Evolutionary conservation across 1,140 invertebrate species (phyloP).

Genomic region (Brachionus rubens): DNA sequence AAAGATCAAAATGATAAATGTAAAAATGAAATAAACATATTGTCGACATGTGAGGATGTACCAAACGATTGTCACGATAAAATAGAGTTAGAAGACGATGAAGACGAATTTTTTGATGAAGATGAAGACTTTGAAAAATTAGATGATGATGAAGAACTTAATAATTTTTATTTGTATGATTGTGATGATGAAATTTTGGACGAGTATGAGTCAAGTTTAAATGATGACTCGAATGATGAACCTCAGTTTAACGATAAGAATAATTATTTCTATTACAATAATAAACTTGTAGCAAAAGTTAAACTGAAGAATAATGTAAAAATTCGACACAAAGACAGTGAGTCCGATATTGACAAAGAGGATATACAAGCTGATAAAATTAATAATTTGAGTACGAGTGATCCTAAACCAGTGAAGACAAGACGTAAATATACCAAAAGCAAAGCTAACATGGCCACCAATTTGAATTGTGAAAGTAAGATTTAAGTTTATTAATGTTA

Average conservation of each 20-base stretch:
- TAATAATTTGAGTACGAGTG: not conserved
- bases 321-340: not conserved
- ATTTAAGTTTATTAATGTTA: not conserved
- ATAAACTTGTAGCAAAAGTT: conserved; percentile 3
- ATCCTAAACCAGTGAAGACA: not conserved
- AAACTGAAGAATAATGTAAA: conserved; percentile 12
- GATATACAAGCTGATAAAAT: conserved; percentile 16
- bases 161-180: not conserved
- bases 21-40: not conserved
- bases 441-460: not conserved
- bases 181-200: not conserved
- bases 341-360: not conserved
- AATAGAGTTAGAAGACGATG: not conserved
- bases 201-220: not conserved
- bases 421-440: conserved; percentile 31
- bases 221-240: not conserved
- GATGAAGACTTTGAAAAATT: conserved; percentile 16
- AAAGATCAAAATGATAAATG: not conserved
- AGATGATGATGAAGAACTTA: conserved; percentile 11
- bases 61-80: not conserved
- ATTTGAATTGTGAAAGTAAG: conserved; percentile 42
- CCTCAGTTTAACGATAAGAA: not conserved
- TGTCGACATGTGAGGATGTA: not conserved
- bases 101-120: not conserved
- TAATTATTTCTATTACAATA: conserved; percentile 5